phyloP scores from a whole-genome alignment of 92 coral and sea anemone species.

The Porites divaricata region DNA sequence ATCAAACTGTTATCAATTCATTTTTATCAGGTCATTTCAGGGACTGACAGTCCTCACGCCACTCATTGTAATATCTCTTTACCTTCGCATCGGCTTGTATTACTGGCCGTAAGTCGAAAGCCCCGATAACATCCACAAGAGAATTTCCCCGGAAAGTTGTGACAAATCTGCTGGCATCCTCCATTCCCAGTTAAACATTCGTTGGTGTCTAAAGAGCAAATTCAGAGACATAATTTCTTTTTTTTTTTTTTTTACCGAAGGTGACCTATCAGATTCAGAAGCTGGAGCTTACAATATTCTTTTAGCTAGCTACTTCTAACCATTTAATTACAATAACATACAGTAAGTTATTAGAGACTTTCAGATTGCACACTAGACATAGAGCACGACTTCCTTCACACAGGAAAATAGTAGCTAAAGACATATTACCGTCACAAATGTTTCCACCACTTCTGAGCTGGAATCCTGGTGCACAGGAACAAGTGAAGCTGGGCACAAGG shows the following conservation, averaged over 20 bases:
- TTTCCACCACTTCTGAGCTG: neutral
- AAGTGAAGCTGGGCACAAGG: neutral
- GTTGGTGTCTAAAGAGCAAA: constrained; percentile 9
- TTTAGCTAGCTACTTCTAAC: too few relatives aligned
- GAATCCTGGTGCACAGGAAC: constrained; percentile 3
- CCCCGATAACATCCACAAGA: constrained; percentile 22
- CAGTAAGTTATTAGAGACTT: too few relatives aligned
- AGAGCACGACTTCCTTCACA: too few relatives aligned
- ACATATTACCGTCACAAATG: neutral
- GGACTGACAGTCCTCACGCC: too few relatives aligned
- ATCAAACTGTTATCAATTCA: too few relatives aligned
- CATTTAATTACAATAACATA: too few relatives aligned
- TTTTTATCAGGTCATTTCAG: too few relatives aligned
- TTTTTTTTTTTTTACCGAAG: too few relatives aligned
- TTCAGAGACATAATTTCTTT: neutral
- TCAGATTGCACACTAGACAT: too few relatives aligned
- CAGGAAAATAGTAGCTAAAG: too few relatives aligned
- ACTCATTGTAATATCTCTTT: neutral
- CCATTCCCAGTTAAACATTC: constrained; percentile 19
- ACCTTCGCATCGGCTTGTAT: constrained; percentile 10
- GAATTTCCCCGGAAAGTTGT: constrained; percentile 16
- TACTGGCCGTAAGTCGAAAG: neutral
- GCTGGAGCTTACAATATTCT: too few relatives aligned
- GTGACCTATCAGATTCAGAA: too few relatives aligned
- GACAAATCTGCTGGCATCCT: constrained; percentile 24